phyloP scores from a whole-genome alignment of 2,113 vertebrate genomes.

The Odocoileus hemionus region DNA sequence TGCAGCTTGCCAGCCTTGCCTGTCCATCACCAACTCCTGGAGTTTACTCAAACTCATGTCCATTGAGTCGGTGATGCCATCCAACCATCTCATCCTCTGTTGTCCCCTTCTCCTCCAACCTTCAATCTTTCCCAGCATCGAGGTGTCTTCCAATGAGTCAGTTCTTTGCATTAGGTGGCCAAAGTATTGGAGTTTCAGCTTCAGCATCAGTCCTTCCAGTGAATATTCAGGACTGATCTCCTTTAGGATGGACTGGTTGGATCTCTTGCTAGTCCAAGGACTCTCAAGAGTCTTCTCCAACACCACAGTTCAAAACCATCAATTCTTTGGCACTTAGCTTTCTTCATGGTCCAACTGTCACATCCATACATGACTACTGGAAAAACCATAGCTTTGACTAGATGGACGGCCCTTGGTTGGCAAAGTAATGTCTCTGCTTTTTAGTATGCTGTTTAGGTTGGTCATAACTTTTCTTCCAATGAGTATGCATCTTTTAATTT shows the following conservation, averaged over 20 bases:
- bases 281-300: background rate
- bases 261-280: background rate
- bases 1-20: background rate
- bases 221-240: background rate
- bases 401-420: background rate
- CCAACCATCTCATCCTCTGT: background rate
- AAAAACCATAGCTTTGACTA: background rate
- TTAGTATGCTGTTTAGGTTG: background rate
- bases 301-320: background rate
- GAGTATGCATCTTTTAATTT: background rate
- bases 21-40: background rate
- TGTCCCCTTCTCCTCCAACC: accelerated
- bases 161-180: background rate
- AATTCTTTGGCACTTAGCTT: background rate
- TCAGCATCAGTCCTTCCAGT: background rate
- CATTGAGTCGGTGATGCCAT: background rate
- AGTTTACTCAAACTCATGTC: background rate
- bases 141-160: background rate
- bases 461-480: background rate
- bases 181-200: background rate
- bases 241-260: background rate
- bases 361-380: background rate
- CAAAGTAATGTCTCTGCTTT: background rate
- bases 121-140: background rate
- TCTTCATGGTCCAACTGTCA: background rate